phyloP scores from a whole-genome alignment of 2,888 invertebrate species.

The Napeogenes inachia region DNA sequence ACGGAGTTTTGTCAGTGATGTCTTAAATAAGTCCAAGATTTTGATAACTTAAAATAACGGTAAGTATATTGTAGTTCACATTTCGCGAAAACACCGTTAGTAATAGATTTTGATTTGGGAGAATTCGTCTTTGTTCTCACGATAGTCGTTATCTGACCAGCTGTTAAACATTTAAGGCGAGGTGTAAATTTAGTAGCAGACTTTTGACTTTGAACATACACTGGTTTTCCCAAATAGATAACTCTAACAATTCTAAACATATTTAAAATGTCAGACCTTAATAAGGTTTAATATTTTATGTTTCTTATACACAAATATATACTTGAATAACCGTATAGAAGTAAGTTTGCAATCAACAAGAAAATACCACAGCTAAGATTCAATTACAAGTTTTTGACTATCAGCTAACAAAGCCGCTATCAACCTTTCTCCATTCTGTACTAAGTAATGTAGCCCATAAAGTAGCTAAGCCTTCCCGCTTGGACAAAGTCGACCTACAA shows the following conservation, averaged over 20 bases:
- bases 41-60: neutral
- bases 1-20: neutral
- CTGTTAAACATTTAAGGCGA: neutral
- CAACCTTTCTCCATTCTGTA: conserved; percentile 11
- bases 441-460: conserved; percentile 25
- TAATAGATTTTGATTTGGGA: conserved; percentile 14
- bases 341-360: neutral
- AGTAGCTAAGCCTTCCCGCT: conserved; percentile 21
- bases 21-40: neutral
- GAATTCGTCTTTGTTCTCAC: conserved; percentile 22
- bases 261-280: too few relatives aligned
- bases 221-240: too few relatives aligned
- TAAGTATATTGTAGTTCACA: neutral
- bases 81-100: conserved; percentile 21
- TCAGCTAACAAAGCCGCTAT: conserved; percentile 3
- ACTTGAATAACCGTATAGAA: too few relatives aligned
- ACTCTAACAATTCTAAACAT: too few relatives aligned
- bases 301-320: too few relatives aligned
- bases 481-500: conserved; percentile 25
- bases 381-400: conserved; percentile 4
- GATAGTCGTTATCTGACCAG: conserved; percentile 5
- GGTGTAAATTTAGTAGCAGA: neutral
- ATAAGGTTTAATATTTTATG: too few relatives aligned
- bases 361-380: neutral
- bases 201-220: too few relatives aligned